Base-by-base conservation (phyloP, 2,797 vertebrate species). In the Garrulus glandarius region DNA sequence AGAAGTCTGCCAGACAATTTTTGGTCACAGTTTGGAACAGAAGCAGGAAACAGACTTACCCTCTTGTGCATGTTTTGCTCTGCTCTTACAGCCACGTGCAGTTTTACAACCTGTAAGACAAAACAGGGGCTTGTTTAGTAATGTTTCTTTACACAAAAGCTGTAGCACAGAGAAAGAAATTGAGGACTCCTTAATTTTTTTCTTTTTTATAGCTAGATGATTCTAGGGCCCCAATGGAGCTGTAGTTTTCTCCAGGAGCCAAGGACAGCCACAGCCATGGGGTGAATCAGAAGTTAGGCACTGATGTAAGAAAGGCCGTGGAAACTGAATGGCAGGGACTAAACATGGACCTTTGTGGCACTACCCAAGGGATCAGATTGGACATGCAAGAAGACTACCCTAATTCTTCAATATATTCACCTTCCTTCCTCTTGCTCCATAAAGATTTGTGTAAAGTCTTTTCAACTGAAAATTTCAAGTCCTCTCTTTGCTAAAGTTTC, bases 41-140 rank as follows among this genome's bases (percentile, higher is more conserved):
- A 76, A 90, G n/a, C 15, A 83, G 68, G 39, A 89, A 92, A 75
- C 27, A 84, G 61, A 96, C 98, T 98, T 96, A 99, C 99, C 98
- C 98, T 97, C 92, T 98, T 98, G 87, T 99, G 96, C 92, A 97
- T 97, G 94, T 98, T 98, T 96, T 98, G 98, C 86, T 99, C 97
- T 82, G 98, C 98, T 89, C 97, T 97, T 76, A 98, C 97, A 20
- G 98, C 97, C 98, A 98, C 98, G 63, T 99, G 98, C 15, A 99
- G 97, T 93, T 98, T 98, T 68, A 99, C 94, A 61, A 99, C 98
- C 99, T 99, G 97, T 24, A 91, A 88, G 81, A 83, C 36, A 97
- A 44, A 46, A 85, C 34, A 78, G 24, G 55, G 55, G 24, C 19
- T 34, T 65, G 47, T 76, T 79, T 15, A 92, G 15, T 19, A 50